Evolutionary conservation across 1,140 invertebrate genomes (phyloP), one percentile per base, ranked within the genome.

Genomic region (Cherax quadricarinatus): DNA sequence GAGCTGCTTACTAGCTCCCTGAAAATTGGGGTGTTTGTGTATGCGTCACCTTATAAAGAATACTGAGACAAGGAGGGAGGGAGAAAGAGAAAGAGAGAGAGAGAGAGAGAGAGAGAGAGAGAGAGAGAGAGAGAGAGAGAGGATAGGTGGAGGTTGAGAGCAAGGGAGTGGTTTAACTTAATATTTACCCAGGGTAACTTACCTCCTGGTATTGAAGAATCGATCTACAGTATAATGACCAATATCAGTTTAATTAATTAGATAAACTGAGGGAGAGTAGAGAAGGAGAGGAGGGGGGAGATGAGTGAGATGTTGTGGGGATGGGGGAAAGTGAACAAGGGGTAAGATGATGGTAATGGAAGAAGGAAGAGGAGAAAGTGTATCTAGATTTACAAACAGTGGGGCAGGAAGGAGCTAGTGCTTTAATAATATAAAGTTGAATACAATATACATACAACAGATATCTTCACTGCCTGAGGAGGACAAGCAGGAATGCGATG

Each of bases 241-340:
- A 66, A 80, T 86, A 85, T 91, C 83, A 91, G 62, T 91, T 48
- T 80, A 91, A 91, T 91, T 91, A 91, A 91, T 91, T 91, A 91
- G 62, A 85, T 85, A 80, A 79, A 79, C 57, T 70, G 88, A 81
- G 79, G 62, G 80, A 87, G 60, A 10, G 30, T 41, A 5, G 75
- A 18, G 62, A 62, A 16, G 16, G 78, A 78, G 73, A 79, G 41
- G 73, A 21, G 57, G 86, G 80, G 48, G 70, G 60, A 62, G 16
- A 51, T 18, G 12, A 24, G 53, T 53, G 41, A 53, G 75, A 57
- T n/a, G 24, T n/a, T n/a, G 75, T 14, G 75, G 21, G 51, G 70
- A 48, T 80, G 86, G 41, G 49, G 51, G 49, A 60, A 24, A 62
- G 78, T 48, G 79, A 82, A 48, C 57, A 41, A 66, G 80, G 51